phyloP scores from a whole-genome alignment of 1,140 invertebrate species.

The Danaus plexippus region DNA sequence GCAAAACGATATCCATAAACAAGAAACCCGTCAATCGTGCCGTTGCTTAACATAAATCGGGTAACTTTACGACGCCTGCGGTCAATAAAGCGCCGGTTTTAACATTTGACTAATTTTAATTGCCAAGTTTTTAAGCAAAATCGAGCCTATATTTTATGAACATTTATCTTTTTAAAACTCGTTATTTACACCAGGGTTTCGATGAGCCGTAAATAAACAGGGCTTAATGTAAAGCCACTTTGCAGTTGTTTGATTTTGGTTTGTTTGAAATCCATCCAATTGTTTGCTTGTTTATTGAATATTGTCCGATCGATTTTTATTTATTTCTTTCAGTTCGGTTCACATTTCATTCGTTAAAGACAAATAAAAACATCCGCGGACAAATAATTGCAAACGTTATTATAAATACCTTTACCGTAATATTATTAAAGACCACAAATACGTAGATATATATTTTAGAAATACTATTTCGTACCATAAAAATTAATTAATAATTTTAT shows the following conservation, averaged over 20 bases:
- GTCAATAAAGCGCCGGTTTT: slow-evolving; percentile 42
- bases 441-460: too few species aligned
- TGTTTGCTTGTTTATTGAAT: slow-evolving; percentile 9
- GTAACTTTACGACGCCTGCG: slow-evolving; percentile 40
- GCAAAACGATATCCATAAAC: slow-evolving; percentile 19
- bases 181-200: slow-evolving; percentile 45
- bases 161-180: slow-evolving; percentile 42
- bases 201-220: slow-evolving; percentile 46
- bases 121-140: slow-evolving; percentile 45
- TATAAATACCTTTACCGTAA: too few species aligned
- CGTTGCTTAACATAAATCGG: slow-evolving; percentile 49
- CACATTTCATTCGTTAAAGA: too few species aligned
- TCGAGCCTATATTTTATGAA: slow-evolving; percentile 38
- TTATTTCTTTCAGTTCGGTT: too few species aligned
- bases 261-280: slow-evolving; percentile 21
- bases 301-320: slow-evolving; percentile 11
- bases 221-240: slow-evolving; percentile 45
- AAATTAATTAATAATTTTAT: too few species aligned
- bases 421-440: too few species aligned
- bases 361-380: too few species aligned
- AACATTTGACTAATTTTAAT: slow-evolving; percentile 60
- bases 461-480: too few species aligned
- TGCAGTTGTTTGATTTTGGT: slow-evolving; percentile 37
- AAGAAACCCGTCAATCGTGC: slow-evolving; percentile 23
- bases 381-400: too few species aligned